Percentiles rank a stretch among this genome's conserved stretches.
phyloP scores from a whole-genome alignment of 1,140 invertebrate species.

The Cydia strobilella region DNA sequence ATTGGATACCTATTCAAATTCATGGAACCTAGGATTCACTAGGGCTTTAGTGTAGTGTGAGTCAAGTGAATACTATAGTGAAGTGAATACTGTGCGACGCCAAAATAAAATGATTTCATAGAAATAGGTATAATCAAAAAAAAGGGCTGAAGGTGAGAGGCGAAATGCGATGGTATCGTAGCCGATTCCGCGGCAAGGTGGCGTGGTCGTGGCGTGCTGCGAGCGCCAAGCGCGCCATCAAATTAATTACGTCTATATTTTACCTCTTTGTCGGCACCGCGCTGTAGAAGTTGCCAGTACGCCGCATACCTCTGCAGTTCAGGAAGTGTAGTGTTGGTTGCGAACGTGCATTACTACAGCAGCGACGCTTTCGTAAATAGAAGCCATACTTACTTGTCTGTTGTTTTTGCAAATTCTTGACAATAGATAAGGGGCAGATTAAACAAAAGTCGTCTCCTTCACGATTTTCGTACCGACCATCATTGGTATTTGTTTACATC shows the following conservation, averaged over 20 bases:
- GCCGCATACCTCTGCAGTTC: conserved; percentile 40
- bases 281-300: conserved; percentile 43
- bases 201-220: conserved; percentile 44
- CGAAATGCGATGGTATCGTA: conserved; percentile 49
- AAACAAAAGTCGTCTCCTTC: no score
- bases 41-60: no score
- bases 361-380: not conserved
- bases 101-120: not conserved
- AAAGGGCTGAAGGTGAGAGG: conserved; percentile 1
- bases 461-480: no score
- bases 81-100: not conserved
- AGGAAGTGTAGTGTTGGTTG: conserved; percentile 13
- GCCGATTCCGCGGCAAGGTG: conserved; percentile 34
- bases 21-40: not conserved
- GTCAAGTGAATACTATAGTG: no score
- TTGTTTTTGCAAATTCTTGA: not conserved
- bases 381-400: not conserved
- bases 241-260: conserved; percentile 72
- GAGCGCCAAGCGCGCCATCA: conserved; percentile 58
- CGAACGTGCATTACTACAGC: conserved; percentile 5
- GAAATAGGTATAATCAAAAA: not conserved
- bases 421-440: no score
- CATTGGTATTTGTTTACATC: no score
- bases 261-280: conserved; percentile 67
- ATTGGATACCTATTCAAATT: not conserved